phyloP scores from a whole-genome alignment of 2,888 invertebrate species.

The Trisateles emortualis region DNA sequence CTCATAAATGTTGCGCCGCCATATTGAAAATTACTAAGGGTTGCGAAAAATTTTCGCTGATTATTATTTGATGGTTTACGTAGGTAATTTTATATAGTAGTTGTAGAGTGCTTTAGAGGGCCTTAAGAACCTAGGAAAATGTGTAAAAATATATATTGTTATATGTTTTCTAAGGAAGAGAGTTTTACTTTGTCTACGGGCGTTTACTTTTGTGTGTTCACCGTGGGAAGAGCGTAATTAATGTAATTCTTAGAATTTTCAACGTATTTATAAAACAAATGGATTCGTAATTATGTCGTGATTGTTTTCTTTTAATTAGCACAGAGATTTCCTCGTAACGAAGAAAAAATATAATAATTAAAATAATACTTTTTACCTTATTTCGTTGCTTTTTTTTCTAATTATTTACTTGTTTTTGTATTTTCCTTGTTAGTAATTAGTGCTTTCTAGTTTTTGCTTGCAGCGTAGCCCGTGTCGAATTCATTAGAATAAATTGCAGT shows the following conservation, averaged over 20 bases:
- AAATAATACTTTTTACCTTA: too few species aligned
- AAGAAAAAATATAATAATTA: neutral
- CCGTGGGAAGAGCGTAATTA: neutral
- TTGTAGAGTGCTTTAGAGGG: neutral
- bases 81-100: neutral
- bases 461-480: too few species aligned
- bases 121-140: neutral
- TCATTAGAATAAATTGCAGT: too few species aligned
- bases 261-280: neutral
- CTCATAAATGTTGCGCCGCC: slow-evolving; percentile 34
- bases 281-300: neutral
- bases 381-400: too few species aligned
- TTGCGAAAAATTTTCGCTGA: slow-evolving; percentile 17
- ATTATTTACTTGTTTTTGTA: too few species aligned
- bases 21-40: slow-evolving; percentile 34
- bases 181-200: neutral
- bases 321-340: neutral
- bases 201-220: neutral
- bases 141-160: neutral
- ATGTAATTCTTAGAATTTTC: neutral
- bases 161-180: neutral
- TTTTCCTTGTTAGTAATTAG: too few species aligned
- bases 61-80: slow-evolving; percentile 34
- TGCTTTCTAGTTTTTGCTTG: too few species aligned
- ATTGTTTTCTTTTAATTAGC: slow-evolving; percentile 1